Evolutionary conservation across 2,888 invertebrate species (phyloP), one percentile per base, ranked within the genome.

Genomic region (Ashinkailepas kermadecensis): DNA sequence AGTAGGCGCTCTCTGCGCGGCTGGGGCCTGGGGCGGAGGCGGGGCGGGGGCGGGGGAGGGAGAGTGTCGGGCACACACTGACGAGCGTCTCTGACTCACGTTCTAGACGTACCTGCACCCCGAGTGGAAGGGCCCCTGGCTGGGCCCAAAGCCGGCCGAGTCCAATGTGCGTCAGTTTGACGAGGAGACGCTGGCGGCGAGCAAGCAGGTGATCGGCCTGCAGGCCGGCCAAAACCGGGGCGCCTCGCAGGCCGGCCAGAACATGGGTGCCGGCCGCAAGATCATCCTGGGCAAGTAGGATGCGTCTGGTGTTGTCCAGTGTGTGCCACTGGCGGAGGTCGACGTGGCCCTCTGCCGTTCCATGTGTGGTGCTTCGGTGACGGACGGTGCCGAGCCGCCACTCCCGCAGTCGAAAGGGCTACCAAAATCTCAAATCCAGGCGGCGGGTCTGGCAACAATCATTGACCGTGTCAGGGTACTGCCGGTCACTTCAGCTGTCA

Each of bases 201-300:
- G 96, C 57, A 92, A 97, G 89, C 91, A 93, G 85, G 90, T 96
- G 86, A 94, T 98, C 86, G 96, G 97, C 86, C 93, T 98, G 81
- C 97, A 98, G 89, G 96, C 96, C 85, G 98, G 98, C 83, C 93
- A 93, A 88, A 98, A 98, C 92, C 96, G 97, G 89, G 97, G 97
- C 78, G 97, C 97, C 85, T 93, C 94, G 83, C 97, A 97, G 89
- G 92, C 95, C 58, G 97, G 97, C 58, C 92, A 92, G 88, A 97
- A 94, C 89, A 90, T 96, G 83, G 97, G 97, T 84, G 95, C 95
- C 85, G 92, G 93, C 86, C 93, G 95, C 87, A 95, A 95, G 88
- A 95, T 95, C 89, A 91, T 96, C 87, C 90, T 95, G 87, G 95
- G 95, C 91, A 95, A 96, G 92, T 95, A 91, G 91, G 39, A 39